Evolutionary conservation across 1,140 invertebrate genomes (phyloP), one percentile per base, ranked within the genome.

Genomic region (Neuroterus valhalla): DNA sequence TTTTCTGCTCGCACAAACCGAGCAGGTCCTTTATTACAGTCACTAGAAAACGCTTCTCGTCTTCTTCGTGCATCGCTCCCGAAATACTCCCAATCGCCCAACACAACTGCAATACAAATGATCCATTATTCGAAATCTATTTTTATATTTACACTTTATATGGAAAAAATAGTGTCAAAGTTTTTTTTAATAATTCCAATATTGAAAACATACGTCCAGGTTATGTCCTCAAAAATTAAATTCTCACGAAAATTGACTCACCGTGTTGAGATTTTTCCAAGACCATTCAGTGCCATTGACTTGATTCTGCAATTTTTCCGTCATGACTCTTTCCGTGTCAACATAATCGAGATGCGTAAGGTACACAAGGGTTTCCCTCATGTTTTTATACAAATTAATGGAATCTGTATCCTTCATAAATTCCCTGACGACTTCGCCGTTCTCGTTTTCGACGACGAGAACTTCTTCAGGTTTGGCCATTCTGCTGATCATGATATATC

Each of bases 391-490:
- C 82, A 99, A 92, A 91, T 99, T 99, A 79, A 99, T 99, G 11
- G 98, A 97, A 91, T 99, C 99, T 50, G 99, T 99, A 89, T 99
- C 99, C 90, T 99, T 99, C 97, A 99, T 99, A 86, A 99, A 99
- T 89, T 99, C 99, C 66, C 99, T 91, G 2, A 99, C 98, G 69
- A 99, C 98, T 91, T 99, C 99, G 31, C 99, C 99, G 90, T 99
- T 99, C 89, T 99, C 99, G 92, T 99, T 99, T 90, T 99, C 98
- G n/a, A 99, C 98, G 70, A 99, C 98, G n/a, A 99, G 92, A 6
- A 99, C 99, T 92, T 99, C 99, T 90, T 99, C 99, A 0, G 99
- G 99, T 89, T 99, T 99, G 0, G 98, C 99, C 99, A 99, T 99
- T 81, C 98, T 93, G 52, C 96, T 98, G 70, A 99, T 99, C 98